Evolutionary conservation across 2,888 invertebrate genomes (phyloP), one percentile per base, ranked within the genome.

Genomic region (Stictocephala bisonia): DNA sequence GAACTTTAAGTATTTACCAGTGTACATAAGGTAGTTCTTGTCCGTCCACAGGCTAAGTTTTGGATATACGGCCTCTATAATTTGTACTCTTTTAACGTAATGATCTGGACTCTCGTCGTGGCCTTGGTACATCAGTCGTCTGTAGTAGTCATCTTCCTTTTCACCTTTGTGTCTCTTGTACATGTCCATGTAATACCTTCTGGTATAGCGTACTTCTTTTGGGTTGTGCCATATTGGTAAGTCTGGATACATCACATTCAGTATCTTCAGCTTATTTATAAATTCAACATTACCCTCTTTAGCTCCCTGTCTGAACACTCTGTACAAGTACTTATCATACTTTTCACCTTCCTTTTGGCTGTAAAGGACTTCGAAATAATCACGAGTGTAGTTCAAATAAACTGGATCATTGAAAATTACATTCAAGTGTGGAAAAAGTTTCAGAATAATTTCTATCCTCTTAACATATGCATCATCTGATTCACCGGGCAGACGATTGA

Each of bases 141-240:
- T 66, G 22, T 44, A 72, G 50, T 31, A 72, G 18, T 53, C 70
- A 18, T 56, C 56, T 2, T 40, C 40, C 13, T 26, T 70, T 41
- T 70, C 56, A 7, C 44, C 56, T 0, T 13, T 29, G 2, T 41
- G 9, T 11, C 40, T 50, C 11, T 53, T 24, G 22, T 70, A 70
- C 24, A 70, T 9, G n/a, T 40, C 41, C 31, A 24, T 56, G 70
- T 70, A 70, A 29, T 70, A 70, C 3, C 44, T 29, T 35, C 41
- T 41, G 3, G 56, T 70, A 20, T 56, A 70, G 1, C 26, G 18
- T n/a, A 70, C 53, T 24, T 70, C 40, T 4, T 53, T 41, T 1
- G 40, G 56, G 26, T 70, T 70, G 15, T 70, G 22, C 70, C 70
- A 70, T 2, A 70, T 40, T 9, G 53, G 26, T n/a, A 70, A 15